These are phyloP conservation scores for Cyrtodaria siliqua DNA, from an alignment of 2,888 invertebrate genomes.

Conservation along the genomic window DNA sequence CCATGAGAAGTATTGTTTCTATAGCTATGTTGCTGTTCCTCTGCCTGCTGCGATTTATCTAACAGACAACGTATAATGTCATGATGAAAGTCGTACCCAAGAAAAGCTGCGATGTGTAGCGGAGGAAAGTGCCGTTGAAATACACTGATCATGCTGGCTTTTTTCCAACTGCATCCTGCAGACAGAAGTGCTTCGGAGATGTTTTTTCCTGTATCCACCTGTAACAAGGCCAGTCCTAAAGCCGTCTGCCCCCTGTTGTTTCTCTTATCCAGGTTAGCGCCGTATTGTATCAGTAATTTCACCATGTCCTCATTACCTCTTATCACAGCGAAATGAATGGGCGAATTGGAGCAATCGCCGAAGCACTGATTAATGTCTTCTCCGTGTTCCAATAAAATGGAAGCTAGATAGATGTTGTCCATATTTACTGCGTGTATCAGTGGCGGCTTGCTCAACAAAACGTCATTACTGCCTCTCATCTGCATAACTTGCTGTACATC, in stretches of 20 bases:
- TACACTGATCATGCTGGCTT: constrained; percentile 59
- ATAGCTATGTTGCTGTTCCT: neutral
- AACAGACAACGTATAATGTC: constrained; percentile 38
- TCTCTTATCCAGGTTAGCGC: constrained; percentile 65
- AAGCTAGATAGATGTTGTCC: constrained; percentile 61
- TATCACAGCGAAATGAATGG: constrained; percentile 66
- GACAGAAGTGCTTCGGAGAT: constrained; percentile 55
- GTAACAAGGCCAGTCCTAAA: constrained; percentile 63
- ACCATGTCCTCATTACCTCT: constrained; percentile 60
- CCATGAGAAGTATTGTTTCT: neutral
- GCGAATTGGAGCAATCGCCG: constrained; percentile 58
- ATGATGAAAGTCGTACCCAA: constrained; percentile 52
- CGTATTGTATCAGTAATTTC: constrained; percentile 65
- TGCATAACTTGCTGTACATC: constrained; percentile 63
- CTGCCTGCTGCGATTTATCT: constrained; percentile 20
- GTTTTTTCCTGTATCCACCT: constrained; percentile 18
- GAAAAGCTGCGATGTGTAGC: constrained; percentile 62
- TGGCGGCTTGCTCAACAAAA: constrained; percentile 58
- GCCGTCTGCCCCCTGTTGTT: constrained; percentile 63
- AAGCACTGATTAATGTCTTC: constrained; percentile 68
- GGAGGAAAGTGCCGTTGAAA: constrained; percentile 67
- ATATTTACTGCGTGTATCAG: constrained; percentile 64
- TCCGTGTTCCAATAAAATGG: constrained; percentile 67
- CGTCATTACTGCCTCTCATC: constrained; percentile 43
- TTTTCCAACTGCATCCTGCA: constrained; percentile 62